Conservation (phyloP, 64 coral and sea anemone species). For the Dendrophyllia cribrosa region DNA sequence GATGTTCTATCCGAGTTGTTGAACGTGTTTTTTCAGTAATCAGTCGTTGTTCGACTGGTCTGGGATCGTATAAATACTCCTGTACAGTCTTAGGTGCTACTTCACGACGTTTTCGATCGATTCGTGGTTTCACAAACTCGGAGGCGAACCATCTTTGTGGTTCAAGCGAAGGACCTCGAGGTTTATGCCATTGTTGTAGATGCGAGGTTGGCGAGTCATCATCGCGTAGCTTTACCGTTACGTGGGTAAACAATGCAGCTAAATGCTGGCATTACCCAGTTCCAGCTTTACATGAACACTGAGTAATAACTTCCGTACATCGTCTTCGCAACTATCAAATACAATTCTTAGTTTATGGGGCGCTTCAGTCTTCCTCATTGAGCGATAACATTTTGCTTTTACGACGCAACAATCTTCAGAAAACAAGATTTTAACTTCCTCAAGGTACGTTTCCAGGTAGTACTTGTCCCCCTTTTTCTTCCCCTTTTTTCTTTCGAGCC, state of each 20-base stretch:
- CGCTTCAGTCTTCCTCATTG: constrained; percentile 14
- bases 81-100: constrained; percentile 26
- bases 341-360: no score
- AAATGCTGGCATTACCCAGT: no score
- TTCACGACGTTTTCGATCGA: not conserved
- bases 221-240: constrained; percentile 18
- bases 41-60: not conserved
- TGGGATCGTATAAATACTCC: constrained; percentile 29
- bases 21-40: constrained; percentile 13
- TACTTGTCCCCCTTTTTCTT: no score
- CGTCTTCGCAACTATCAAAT: no score
- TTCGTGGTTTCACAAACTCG: constrained; percentile 16
- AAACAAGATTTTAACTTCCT: constrained; percentile 6
- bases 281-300: no score
- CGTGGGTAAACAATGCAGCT: no score
- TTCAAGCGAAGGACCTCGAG: constrained; percentile 16
- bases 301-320: no score
- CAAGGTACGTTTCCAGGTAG: constrained; percentile 15
- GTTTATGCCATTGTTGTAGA: not conserved
- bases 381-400: constrained; percentile 12
- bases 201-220: constrained; percentile 1
- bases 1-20: not conserved
- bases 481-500: no score
- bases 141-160: constrained; percentile 26
- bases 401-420: not conserved